Evolutionary conservation across 2,888 invertebrate genomes (phyloP).

Genomic region (Volucella inflata): DNA sequence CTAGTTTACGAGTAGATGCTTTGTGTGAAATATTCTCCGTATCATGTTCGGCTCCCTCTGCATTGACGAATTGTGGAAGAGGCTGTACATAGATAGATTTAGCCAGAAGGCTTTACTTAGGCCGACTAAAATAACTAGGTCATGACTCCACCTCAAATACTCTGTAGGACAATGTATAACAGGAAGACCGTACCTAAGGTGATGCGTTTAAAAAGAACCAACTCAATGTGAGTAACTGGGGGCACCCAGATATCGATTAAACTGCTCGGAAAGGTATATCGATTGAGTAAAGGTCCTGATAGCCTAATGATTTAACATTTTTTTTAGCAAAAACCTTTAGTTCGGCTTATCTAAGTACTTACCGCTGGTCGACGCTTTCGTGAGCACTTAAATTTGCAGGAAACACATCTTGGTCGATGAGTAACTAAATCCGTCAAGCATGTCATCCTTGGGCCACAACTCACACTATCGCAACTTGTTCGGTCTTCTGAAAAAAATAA

Average conservation of each 20-base stretch:
- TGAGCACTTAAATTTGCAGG: constrained; percentile 87
- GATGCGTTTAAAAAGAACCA: no score
- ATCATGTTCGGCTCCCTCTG: no score
- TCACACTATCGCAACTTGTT: constrained; percentile 88
- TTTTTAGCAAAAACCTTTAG: background rate
- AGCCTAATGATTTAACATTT: background rate
- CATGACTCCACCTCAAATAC: no score
- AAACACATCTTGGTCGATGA: constrained; percentile 89
- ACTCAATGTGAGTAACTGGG: no score
- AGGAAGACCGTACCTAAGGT: no score
- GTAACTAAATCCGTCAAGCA: constrained; percentile 88
- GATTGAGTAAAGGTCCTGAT: background rate
- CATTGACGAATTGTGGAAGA: no score
- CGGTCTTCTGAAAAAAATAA: constrained; percentile 85
- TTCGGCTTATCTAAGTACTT: constrained; percentile 62
- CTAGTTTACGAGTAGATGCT: no score
- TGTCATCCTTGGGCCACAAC: constrained; percentile 88
- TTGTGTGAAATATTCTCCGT: no score
- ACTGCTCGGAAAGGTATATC: background rate
- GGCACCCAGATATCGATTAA: background rate
- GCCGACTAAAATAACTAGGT: no score
- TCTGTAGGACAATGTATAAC: no score
- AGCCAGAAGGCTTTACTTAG: no score
- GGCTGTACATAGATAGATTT: no score
- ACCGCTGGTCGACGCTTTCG: constrained; percentile 82